These are phyloP conservation scores for Epistrophe grossulariae DNA, from an alignment of 2,888 invertebrate genomes.

Conservation along the genomic window DNA sequence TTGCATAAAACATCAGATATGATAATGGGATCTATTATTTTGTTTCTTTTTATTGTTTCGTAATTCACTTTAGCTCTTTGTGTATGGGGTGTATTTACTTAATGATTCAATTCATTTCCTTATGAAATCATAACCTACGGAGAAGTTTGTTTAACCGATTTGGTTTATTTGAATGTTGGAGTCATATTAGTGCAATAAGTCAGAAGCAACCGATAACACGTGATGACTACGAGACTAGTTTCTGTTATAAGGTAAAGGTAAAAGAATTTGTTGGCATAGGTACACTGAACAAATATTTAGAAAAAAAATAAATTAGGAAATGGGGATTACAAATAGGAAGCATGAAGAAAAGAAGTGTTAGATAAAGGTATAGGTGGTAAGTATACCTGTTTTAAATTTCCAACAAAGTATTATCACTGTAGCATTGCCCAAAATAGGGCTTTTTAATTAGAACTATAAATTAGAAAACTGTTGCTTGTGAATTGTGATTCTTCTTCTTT, in stretches of 20 bases:
- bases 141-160: background rate
- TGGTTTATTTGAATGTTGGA: background rate
- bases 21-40: slow-evolving; percentile 32
- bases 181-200: background rate
- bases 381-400: too few relatives aligned
- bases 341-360: too few relatives aligned
- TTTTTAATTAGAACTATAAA: too few relatives aligned
- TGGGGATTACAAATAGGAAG: too few relatives aligned
- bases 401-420: too few relatives aligned
- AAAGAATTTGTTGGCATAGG: too few relatives aligned
- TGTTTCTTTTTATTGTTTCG: background rate
- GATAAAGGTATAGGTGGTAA: too few relatives aligned
- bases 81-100: background rate
- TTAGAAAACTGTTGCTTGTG: too few relatives aligned
- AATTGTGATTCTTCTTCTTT: too few relatives aligned
- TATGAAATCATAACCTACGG: background rate
- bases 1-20: slow-evolving; percentile 30
- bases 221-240: background rate
- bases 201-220: background rate
- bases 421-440: too few relatives aligned
- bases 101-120: background rate
- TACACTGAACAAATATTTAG: too few relatives aligned
- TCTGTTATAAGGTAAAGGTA: background rate
- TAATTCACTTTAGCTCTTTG: slow-evolving; percentile 10
- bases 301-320: too few relatives aligned